Evolutionary conservation across 2,797 vertebrate species (phyloP), one percentile per base, ranked within the genome.

Genomic region (Anguilla obscura): DNA sequence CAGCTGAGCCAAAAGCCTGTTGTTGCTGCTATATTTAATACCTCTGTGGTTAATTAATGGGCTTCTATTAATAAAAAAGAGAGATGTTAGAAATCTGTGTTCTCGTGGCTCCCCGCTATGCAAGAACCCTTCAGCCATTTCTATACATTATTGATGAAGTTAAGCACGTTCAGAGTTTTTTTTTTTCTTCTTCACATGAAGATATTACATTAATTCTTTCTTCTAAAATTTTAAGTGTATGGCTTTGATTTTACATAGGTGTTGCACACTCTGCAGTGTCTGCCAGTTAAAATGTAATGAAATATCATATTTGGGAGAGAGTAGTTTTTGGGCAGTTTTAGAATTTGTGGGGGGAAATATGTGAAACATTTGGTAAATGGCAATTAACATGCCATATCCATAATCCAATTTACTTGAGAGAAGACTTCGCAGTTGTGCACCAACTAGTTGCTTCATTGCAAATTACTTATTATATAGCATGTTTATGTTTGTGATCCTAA

Each of bases 21-120:
- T 95, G 93, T 93, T 94, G 92, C 90, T 90, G 91, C 94, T 94
- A 94, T 94, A 95, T 95, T 94, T 96, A 92, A 95, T 93, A 94
- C 91, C 89, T 91, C 92, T 90, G 91, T 92, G 93, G 94, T 94
- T 95, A 96, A 96, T 96, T 96, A 95, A 95, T 96, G 94, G 93
- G 86, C 82, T 92, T 92, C 95, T 96, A 95, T 95, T 96, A 95
- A 95, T 96, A 96, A 94, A 94, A 94, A 92, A 87, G 91, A 89
- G 90, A 92, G 91, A 90, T 92, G 92, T 92, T 92, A 93, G 92
- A 93, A 87, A 93, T 93, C 88, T 86, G 92, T 89, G 92, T 92
- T 93, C 91, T 92, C 85, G 89, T 89, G 88, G 90, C 91, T 93
- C 91, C 90, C 90, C 56, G 50, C 85, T 88, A 89, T 90, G 91